Base-by-base conservation (phyloP, 2,113 vertebrate genomes). In the Ammodytes dubius region DNA sequence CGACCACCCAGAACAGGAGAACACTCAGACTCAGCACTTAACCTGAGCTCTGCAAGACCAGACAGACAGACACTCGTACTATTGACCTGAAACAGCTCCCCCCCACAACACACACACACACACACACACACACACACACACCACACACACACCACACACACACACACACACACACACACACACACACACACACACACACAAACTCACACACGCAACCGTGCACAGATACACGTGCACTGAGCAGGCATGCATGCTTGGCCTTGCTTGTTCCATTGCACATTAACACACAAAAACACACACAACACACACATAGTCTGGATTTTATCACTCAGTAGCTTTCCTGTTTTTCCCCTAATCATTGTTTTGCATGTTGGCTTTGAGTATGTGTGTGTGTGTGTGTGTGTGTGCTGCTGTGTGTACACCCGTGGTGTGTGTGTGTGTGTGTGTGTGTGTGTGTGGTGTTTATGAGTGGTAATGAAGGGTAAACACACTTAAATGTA, bases 61-160 rank as follows among this genome's bases (percentile, higher is more conserved):
- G 89, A 79, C 89, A 89, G 85, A 85, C 88, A 91, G 91, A 93
- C 85, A 90, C 81, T 88, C 66, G 73, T 43, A 56, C 87, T 94
- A 93, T 95, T 94, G 93, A 95, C 92, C 84, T 73, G 84, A 81
- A 84, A 79, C 88, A 79, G 82, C 87, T 90, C 86, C 79, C 78
- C 85, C 89, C 86, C 82, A 75, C 27, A n/a, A 27, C 27, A 27
- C 27, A 27, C 27, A 27, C 27, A 27, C 27, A 27, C 27, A 27
- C 1, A 27, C 79, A 59, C 19, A 83, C 39, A 49, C 35, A 59
- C 64, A 72, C 56, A 68, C 37, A 73, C 45, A n/a, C n/a, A n/a
- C n/a, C n/a, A n/a, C n/a, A n/a, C n/a, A n/a, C n/a, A n/a, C n/a
- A n/a, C n/a, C 27, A 27, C 27, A 27, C 27, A 27, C 27, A 27